These are phyloP conservation scores for Thamnophis elegans DNA, from an alignment of 2,797 vertebrate species.

Conservation along the genomic window DNA sequence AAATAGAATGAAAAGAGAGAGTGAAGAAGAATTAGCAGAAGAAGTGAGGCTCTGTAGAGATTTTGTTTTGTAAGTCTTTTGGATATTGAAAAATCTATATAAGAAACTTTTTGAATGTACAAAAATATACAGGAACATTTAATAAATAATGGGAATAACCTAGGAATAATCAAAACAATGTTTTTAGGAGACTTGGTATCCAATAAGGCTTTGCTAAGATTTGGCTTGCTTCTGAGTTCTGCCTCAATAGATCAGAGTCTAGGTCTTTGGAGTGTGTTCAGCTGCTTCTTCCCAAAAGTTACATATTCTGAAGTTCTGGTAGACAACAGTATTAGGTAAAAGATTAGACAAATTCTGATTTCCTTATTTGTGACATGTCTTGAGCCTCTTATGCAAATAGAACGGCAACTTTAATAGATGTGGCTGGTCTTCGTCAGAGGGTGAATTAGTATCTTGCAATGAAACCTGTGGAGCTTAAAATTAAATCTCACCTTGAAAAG, in stretches of 20 bases:
- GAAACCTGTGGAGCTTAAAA: slow-evolving; percentile 33
- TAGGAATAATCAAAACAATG: neutral
- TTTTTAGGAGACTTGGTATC: neutral
- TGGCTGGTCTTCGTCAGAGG: neutral
- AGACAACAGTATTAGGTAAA: neutral
- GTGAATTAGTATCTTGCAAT: neutral
- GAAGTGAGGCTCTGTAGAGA: neutral
- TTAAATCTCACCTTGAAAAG: slow-evolving; percentile 55
- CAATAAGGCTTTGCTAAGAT: no score
- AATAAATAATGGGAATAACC: neutral
- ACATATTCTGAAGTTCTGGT: neutral
- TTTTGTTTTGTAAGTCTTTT: neutral
- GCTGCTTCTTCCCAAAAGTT: neutral
- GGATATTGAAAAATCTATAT: neutral
- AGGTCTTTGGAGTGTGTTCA: neutral
- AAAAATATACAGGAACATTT: neutral
- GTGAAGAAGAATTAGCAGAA: neutral
- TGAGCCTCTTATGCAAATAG: neutral
- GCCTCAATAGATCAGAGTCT: neutral
- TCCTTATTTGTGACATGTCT: neutral
- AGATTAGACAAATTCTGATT: neutral
- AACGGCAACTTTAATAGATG: neutral
- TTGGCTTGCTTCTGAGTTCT: neutral
- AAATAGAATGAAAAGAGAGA: neutral
- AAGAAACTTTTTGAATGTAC: neutral